Evolutionary conservation across 64 coral and sea anemone genomes (phyloP).

Genomic region (Trachythela sp.): DNA sequence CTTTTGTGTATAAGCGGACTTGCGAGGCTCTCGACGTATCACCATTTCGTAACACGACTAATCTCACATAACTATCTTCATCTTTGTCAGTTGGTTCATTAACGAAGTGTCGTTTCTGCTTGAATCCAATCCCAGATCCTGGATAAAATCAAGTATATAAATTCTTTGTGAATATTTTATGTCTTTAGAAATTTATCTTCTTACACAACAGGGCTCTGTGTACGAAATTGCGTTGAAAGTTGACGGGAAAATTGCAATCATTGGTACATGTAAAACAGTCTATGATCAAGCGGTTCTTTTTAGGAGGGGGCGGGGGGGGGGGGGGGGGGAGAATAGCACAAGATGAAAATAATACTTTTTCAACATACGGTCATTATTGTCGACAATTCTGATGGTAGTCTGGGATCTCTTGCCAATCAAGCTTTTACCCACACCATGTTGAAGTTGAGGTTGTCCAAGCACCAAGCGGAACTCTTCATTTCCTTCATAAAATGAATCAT

Average conservation of each 20-base stretch:
- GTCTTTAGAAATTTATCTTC: too few species aligned
- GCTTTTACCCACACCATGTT: slow-evolving; percentile 55
- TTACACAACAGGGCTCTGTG: too few species aligned
- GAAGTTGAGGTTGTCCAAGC: slow-evolving; percentile 34
- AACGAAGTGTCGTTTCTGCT: slow-evolving; percentile 62
- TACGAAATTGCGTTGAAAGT: too few species aligned
- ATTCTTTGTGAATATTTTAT: too few species aligned
- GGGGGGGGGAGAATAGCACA: neutral
- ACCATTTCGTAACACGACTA: slow-evolving; percentile 59
- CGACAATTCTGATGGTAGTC: slow-evolving; percentile 52
- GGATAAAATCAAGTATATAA: too few species aligned
- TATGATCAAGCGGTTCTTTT: too few species aligned
- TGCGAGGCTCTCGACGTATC: slow-evolving; percentile 50
- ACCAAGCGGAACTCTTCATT: slow-evolving; percentile 61
- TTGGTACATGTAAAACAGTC: too few species aligned
- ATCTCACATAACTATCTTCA: slow-evolving; percentile 11
- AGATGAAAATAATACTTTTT: neutral
- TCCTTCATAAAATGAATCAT: slow-evolving; percentile 63
- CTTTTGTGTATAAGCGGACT: slow-evolving; percentile 72
- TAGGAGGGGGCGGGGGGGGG: too few species aligned
- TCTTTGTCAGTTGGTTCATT: slow-evolving; percentile 42
- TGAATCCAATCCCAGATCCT: slow-evolving; percentile 72
- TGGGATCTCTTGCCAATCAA: slow-evolving; percentile 23
- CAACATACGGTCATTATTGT: slow-evolving; percentile 72
- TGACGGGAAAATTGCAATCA: too few species aligned